Evolutionary conservation across 2,888 invertebrate genomes (phyloP), one percentile per base, ranked within the genome.

Genomic region (Yponomeuta cagnagella): DNA sequence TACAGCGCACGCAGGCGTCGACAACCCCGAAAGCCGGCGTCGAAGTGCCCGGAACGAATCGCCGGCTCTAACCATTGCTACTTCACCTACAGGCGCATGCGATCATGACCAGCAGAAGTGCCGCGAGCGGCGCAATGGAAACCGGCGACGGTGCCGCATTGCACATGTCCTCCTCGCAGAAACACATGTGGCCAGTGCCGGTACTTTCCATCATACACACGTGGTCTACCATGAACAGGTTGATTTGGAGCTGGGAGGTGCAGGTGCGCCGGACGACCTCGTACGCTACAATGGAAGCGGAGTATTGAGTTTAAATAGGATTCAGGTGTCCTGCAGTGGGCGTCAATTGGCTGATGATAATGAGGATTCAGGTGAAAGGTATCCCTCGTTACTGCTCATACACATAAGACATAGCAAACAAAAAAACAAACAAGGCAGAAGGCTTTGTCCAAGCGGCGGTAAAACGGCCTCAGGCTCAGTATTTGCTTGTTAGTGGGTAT

Each of bases 191-290:
- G 93, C 98, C 98, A 88, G 96, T 97, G 93, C 98, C 97, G 94
- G 97, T 97, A 95, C 98, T 97, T 96, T 98, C 98, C 96, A 97
- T 96, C 98, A 98, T 98, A 95, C 98, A 98, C 93, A 98, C 98
- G 94, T 98, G 98, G 93, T 98, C 98, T 90, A 98, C 98, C 97
- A 98, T 98, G 94, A 98, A 98, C 83, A 98, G 94, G 93, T 98
- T 98, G 93, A 98, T 98, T 92, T 97, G 97, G 76, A 98, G 94
- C 85, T 98, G 97, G 74, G 97, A 96, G 72, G 98, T 98, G 92
- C 98, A 98, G 78, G 98, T 98, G 79, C 98, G 94, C 74, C 97
- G 94, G 77, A 98, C 96, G 80, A 96, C 97, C 91, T 97, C 97
- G 93, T 97, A 97, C 74, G 95, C 97, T 97, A 94, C 33, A 94